Evolutionary conservation across 2,797 vertebrate species (phyloP), one percentile per base, ranked within the genome.

Genomic region (Stomatorhinus walkeri): DNA sequence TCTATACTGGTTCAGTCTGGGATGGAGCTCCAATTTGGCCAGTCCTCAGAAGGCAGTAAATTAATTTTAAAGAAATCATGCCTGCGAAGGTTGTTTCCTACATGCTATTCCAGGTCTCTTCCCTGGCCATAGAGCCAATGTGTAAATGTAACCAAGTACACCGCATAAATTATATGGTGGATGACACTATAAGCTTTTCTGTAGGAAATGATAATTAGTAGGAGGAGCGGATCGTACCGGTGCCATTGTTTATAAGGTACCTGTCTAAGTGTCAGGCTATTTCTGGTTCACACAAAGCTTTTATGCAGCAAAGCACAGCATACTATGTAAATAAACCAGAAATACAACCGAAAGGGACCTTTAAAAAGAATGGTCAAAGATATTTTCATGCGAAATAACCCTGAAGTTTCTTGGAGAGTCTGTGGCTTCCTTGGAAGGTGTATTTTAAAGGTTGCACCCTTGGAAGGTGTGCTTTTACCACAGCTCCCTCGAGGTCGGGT

Each of bases 111-210:
- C 51, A 43, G 19, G 2, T n/a, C 51, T 32, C 49, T n/a, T 87
- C 85, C 51, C 81, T 10, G 49, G 85, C 56, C 85, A 56, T 6
- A 28, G 28, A 24, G 40, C 36, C 85, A 40, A 59, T 12, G 5
- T 56, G 51, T 59, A 87, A 56, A 54, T 87, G 85, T 87, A 40
- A 87, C 59, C 85, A 56, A 59, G 36, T n/a, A 40, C 51, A 54
- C 24, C 5, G 85, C 51, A 86, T 56, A 86, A 86, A 86, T 86
- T 52, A 86, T n/a, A 54, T 36, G 85, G 12, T 87, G 51, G 51
- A 43, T 56, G 51, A 59, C 51, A 59, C 28, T 59, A 19, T 86
- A 56, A 86, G 48, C 49, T 56, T 40, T 86, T 36, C 49, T 86
- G 36, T 87, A 40, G 32, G n/a, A 85, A 85, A 51, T 46, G 76